These are phyloP conservation scores for Pipistrellus pygmaeus DNA, from an alignment of 2,797 vertebrate species.

Conservation along the genomic window DNA sequence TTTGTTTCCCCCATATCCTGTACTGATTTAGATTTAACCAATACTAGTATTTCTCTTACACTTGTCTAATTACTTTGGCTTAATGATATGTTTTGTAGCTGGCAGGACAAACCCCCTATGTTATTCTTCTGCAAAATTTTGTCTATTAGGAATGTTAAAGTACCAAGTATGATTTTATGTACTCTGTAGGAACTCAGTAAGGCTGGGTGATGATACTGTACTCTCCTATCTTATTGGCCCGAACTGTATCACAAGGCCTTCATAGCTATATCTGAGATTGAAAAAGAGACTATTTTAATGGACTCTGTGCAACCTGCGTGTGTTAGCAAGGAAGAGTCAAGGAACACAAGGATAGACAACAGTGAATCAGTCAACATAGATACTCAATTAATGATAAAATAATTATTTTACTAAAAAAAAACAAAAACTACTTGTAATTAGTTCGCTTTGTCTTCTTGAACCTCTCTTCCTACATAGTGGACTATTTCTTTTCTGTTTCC, in stretches of 20 bases:
- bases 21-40: not conserved
- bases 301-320: not conserved
- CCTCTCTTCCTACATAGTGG: not conserved
- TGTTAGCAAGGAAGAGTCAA: constrained; percentile 7
- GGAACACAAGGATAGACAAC: not conserved
- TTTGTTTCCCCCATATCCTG: not conserved
- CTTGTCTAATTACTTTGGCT: not conserved
- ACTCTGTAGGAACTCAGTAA: not conserved
- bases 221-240: not conserved
- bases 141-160: constrained; percentile 12
- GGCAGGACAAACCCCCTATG: not conserved
- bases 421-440: not conserved
- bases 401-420: constrained; percentile 31
- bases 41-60: not conserved
- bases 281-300: not conserved
- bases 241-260: not conserved
- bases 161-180: not conserved
- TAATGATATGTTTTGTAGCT: not conserved
- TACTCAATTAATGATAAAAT: constrained; percentile 31
- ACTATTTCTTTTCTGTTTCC: constrained; percentile 33
- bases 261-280: not conserved
- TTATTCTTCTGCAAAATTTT: not conserved
- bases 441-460: constrained; percentile 11
- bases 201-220: not conserved
- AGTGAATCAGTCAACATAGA: not conserved